These are phyloP conservation scores for Gasterosteus aculeatus DNA, from an alignment of 2,113 vertebrate genomes.

Conservation along the genomic window DNA sequence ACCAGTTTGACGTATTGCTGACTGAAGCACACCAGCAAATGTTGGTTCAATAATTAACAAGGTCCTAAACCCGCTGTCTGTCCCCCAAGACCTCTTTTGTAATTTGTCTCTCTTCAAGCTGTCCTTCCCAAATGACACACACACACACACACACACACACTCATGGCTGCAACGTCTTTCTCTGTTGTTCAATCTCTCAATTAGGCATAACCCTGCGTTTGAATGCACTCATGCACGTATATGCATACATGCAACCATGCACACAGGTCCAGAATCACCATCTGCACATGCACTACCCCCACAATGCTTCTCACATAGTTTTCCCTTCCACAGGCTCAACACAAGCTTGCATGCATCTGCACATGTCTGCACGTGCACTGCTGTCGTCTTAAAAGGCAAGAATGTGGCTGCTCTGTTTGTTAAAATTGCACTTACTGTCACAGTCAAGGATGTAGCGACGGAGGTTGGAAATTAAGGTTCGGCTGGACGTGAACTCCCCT, in stretches of 20 bases:
- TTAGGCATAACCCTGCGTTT: not conserved
- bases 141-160: slow-evolving; percentile 11
- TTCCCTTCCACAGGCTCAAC: not conserved
- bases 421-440: not conserved
- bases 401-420: not conserved
- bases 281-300: not conserved
- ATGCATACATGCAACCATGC: too few species aligned
- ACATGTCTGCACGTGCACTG: not conserved
- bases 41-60: slow-evolving; percentile 71
- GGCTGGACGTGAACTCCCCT: slow-evolving; percentile 24
- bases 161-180: not conserved
- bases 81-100: slow-evolving; percentile 28
- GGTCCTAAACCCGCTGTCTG: slow-evolving; percentile 43
- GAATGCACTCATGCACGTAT: slow-evolving; percentile 9
- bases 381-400: not conserved
- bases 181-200: not conserved
- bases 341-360: not conserved
- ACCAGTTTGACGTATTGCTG: slow-evolving; percentile 47
- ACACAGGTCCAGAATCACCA: not conserved
- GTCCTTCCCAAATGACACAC: slow-evolving; percentile 18
- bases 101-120: slow-evolving; percentile 25
- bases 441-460: not conserved
- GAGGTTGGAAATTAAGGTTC: slow-evolving; percentile 27
- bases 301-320: not conserved
- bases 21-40: slow-evolving; percentile 52